Evolutionary conservation across 2,797 vertebrate species (phyloP), one percentile per base, ranked within the genome.

Genomic region (Liasis olivaceus): DNA sequence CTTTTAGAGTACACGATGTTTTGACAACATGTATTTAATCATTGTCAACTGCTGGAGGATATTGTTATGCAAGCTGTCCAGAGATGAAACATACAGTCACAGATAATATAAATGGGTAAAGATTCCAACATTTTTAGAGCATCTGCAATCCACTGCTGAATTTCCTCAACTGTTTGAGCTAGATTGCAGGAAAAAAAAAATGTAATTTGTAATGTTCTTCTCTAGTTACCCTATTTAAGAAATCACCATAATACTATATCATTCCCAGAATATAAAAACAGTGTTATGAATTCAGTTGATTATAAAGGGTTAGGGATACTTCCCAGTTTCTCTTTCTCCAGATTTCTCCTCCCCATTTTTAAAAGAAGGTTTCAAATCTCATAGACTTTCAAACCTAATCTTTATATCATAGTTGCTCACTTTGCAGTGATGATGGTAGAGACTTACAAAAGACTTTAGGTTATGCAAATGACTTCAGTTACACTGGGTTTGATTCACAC

Each of bases 11-110:
- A 88, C 5, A 63, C 63, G 24, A 72, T 69, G 26, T 93, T 95
- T 94, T 94, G 59, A 93, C 47, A 88, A 93, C 0, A 17, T 89
- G 66, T 81, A 95, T 93, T 94, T 94, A 93, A 95, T 93, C 47
- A 90, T 9, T 94, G 28, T 91, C 56, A 77, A 8, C 42, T 93
- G 56, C 63, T 85, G 63, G 63, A 95, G 92, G 22, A 88, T 11
- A 8, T 8, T 92, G 14, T 92, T 93, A 93, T 20, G 36, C 26
- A 93, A 93, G 60, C 36, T 26, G 22, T 86, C 63, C 12, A 94
- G 89, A 69, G 22, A 92, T 1, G 56, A 59, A 90, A 14, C 56
- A 84, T 54, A 66, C 12, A 89, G 90, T 91, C 72, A 59, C 90
- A 95, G 11, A 31, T 94, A 95, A 87, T 84, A 92, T 92, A 92